Base-by-base conservation (phyloP, 2,113 vertebrate species). In the Dermatemys mawii region DNA sequence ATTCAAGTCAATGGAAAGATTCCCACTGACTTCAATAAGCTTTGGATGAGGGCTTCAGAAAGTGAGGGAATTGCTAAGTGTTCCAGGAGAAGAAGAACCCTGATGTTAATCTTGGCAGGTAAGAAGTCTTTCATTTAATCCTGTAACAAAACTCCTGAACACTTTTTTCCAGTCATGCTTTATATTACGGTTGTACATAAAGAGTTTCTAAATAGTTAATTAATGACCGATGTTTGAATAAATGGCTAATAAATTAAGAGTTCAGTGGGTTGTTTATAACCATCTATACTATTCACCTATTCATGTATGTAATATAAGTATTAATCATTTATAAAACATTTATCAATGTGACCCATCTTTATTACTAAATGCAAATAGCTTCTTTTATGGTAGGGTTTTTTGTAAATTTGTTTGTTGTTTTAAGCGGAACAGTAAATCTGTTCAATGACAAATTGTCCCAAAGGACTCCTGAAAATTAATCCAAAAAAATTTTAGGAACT, bases 111-210 rank as follows among this genome's bases (percentile, higher is more conserved):
- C 53, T 35, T 29, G 54, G 48, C 32, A 95, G 38, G 38, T 35
- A 90, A 11, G 81, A 84, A 44, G 13, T 5, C 3, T 79, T n/a
- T 17, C 0, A 0, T 32, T 1, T n/a, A 13, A 79, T 79, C 67
- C 87, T 46, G 82, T 89, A 84, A 27, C 16, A 83, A 16, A 75
- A 75, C n/a, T n/a, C 32, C 63, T 75, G 70, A 26, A 22, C 21
- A 41, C 19, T 44, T 46, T 70, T 44, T 75, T 67, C 19, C 16
- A 26, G 41, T 75, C 12, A 24, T 26, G 27, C 41, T 75, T 75
- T 75, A 75, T 44, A 44, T 41, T 75, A 75, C 0, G 21, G 70
- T 27, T 75, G 70, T 11, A 26, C 38, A 75, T 35, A 70, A 70
- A 70, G 26, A 75, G 38, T 41, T 44, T 75, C n/a, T 26, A 75